A percentile compares a stretch with the other conserved stretches of the same genome.
phyloP scores from a whole-genome alignment of 2,888 invertebrate genomes.

The Drosophila suboccidentalis region DNA sequence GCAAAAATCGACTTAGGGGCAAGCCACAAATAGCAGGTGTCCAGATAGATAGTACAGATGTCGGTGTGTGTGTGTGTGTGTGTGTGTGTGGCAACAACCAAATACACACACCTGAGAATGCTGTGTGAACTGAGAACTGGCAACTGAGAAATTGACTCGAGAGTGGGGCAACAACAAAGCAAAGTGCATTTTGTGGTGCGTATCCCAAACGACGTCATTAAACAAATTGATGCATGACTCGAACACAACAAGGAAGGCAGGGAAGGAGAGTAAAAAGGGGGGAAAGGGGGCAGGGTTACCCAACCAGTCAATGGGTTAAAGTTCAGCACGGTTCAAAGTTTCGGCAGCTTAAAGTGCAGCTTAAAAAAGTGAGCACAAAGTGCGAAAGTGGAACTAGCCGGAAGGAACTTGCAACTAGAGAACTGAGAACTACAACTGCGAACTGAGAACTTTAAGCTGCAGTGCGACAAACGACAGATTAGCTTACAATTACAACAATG shows the following conservation, averaged over 20 bases:
- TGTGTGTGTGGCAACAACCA: slow-evolving; percentile 1
- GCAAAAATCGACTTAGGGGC: slow-evolving; percentile 56
- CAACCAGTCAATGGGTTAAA: slow-evolving; percentile 36
- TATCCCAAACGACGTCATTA: slow-evolving; percentile 45
- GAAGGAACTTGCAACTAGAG: slow-evolving; percentile 30
- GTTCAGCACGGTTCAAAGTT: slow-evolving; percentile 52
- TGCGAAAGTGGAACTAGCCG: slow-evolving; percentile 23
- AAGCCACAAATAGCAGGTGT: slow-evolving; percentile 43
- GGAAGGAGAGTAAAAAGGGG: background rate
- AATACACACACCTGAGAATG: slow-evolving; percentile 6
- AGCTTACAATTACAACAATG: slow-evolving; percentile 62
- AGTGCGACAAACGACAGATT: slow-evolving; percentile 62
- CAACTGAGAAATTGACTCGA: slow-evolving; percentile 24
- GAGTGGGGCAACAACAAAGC: slow-evolving; percentile 23
- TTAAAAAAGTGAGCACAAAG: slow-evolving; percentile 45
- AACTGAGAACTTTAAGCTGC: slow-evolving; percentile 22
- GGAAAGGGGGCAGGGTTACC: background rate
- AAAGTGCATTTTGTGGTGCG: slow-evolving; percentile 38
- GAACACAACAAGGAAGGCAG: slow-evolving; percentile 6
- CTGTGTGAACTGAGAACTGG: slow-evolving; percentile 1
- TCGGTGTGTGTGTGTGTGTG: slow-evolving; percentile 5
- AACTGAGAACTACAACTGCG: slow-evolving; percentile 3
- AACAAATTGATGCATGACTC: slow-evolving; percentile 47
- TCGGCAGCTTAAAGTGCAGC: slow-evolving; percentile 49
- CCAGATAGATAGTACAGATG: slow-evolving; percentile 43